A percentile compares a stretch with the other conserved stretches of the same genome.
Evolutionary conservation across 2,888 invertebrate species (phyloP).

Genomic region (Chromoteleia sp.): DNA sequence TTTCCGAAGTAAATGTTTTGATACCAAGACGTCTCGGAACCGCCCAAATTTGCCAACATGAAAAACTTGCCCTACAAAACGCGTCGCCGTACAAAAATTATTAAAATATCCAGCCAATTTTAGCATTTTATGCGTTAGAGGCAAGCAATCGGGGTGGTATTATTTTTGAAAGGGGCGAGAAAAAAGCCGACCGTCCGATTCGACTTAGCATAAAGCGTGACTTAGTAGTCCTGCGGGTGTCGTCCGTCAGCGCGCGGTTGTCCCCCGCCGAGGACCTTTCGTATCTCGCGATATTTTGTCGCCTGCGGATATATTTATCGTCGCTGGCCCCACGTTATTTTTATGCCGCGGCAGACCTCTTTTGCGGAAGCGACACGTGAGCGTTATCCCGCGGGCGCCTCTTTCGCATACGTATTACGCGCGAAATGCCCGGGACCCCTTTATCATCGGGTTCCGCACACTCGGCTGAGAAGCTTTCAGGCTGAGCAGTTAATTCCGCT

Average conservation of each 20-base stretch:
- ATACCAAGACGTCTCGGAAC: background rate
- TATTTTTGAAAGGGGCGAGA: slow-evolving; percentile 80
- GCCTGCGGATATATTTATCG: slow-evolving; percentile 81
- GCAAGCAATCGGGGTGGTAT: slow-evolving; percentile 77
- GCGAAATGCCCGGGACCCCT: slow-evolving; percentile 60
- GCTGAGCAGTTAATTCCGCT: slow-evolving; percentile 81
- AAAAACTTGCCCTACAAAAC: slow-evolving; percentile 11
- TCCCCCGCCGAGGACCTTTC: slow-evolving; percentile 75
- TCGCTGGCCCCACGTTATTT: slow-evolving; percentile 73
- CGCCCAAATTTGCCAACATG: background rate
- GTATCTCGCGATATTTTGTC: slow-evolving; percentile 84
- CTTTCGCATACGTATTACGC: slow-evolving; percentile 71
- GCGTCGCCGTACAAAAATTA: slow-evolving; percentile 12
- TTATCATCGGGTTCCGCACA: slow-evolving; percentile 64
- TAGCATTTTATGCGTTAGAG: slow-evolving; percentile 51
- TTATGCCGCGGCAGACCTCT: slow-evolving; percentile 44
- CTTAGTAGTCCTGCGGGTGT: slow-evolving; percentile 84
- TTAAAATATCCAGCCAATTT: slow-evolving; percentile 44
- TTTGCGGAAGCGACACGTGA: slow-evolving; percentile 72
- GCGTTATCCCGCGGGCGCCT: slow-evolving; percentile 72
- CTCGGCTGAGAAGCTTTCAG: slow-evolving; percentile 55
- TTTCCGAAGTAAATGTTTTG: too few species aligned
- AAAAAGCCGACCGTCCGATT: slow-evolving; percentile 70
- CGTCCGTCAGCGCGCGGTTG: slow-evolving; percentile 78
- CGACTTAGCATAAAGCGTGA: slow-evolving; percentile 83